phyloP scores from a whole-genome alignment of 1,140 invertebrate genomes.

The Uloborus diversus region DNA sequence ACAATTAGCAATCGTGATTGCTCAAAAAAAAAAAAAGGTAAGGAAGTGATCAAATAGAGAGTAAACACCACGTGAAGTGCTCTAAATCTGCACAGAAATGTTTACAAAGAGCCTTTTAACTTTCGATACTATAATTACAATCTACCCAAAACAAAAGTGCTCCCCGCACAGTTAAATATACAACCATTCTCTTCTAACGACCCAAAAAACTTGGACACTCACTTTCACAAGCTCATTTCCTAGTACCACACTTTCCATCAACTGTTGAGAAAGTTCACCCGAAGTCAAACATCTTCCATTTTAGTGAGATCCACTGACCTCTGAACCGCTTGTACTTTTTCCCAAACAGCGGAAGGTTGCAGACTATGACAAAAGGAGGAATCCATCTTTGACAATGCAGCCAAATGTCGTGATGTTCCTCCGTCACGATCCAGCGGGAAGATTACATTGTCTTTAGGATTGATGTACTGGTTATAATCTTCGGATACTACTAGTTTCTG shows the following conservation, averaged over 20 bases:
- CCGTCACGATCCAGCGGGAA: conserved; percentile 4
- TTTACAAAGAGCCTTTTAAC: no score
- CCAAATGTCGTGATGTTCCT: conserved; percentile 17
- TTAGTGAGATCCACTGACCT: conserved; percentile 14
- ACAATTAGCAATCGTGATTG: no score
- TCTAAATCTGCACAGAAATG: no score
- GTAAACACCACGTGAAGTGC: no score
- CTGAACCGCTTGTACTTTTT: background rate
- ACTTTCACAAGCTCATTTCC: background rate
- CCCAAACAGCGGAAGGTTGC: background rate
- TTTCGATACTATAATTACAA: no score
- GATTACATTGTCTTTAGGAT: conserved; percentile 32
- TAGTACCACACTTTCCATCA: background rate
- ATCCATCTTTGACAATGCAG: conserved; percentile 16
- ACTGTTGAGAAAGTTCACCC: conserved; percentile 18
- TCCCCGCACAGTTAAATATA: no score
- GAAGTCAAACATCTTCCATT: background rate
- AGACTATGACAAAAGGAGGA: conserved; percentile 20
- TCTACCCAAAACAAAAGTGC: no score
- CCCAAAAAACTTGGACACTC: background rate
- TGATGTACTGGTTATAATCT: no score
- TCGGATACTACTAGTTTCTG: background rate
- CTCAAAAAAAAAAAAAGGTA: no score
- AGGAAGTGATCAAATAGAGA: no score
- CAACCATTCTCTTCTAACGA: background rate